Evolutionary conservation across 2,888 invertebrate species (phyloP).

Genomic region (Drosophila demipolita): DNA sequence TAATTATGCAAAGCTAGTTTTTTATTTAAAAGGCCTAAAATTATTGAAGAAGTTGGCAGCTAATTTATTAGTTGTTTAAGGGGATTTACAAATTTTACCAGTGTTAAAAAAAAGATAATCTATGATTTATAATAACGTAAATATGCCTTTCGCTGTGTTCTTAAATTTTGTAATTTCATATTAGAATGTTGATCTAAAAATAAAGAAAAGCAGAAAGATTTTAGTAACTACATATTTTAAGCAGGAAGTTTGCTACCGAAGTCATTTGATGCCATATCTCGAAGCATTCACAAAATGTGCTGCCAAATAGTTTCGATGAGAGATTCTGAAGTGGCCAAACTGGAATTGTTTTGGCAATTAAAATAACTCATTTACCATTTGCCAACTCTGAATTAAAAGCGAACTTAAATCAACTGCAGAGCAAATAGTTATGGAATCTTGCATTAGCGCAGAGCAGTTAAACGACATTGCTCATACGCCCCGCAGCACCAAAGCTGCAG

Average conservation of each 20-base stretch:
- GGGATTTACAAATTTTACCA: slow-evolving; percentile 27
- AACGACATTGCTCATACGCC: slow-evolving; percentile 72
- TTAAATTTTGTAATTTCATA: background rate
- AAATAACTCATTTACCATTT: background rate
- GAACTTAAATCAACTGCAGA: slow-evolving; percentile 14
- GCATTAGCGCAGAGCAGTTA: slow-evolving; percentile 62
- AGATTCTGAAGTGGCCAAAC: slow-evolving; percentile 33
- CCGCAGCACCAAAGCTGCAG: slow-evolving; percentile 41
- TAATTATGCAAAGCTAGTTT: slow-evolving; percentile 18
- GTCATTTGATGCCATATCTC: slow-evolving; percentile 50
- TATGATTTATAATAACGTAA: slow-evolving; percentile 13
- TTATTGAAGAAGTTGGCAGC: background rate
- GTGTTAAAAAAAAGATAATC: slow-evolving; percentile 3
- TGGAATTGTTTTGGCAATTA: slow-evolving; percentile 29
- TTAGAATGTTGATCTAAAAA: slow-evolving; percentile 1
- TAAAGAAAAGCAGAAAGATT: background rate
- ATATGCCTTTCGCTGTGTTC: background rate
- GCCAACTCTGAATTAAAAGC: background rate
- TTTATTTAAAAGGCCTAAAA: background rate
- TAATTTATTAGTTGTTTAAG: slow-evolving; percentile 10
- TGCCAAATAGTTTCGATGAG: slow-evolving; percentile 52
- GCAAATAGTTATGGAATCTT: slow-evolving; percentile 52
- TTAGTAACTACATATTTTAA: slow-evolving; percentile 23
- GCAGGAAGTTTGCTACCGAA: slow-evolving; percentile 44
- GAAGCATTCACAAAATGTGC: slow-evolving; percentile 31